Base-by-base conservation (phyloP, 2,888 invertebrate species). In the Hofmannophila pseudospretella region DNA sequence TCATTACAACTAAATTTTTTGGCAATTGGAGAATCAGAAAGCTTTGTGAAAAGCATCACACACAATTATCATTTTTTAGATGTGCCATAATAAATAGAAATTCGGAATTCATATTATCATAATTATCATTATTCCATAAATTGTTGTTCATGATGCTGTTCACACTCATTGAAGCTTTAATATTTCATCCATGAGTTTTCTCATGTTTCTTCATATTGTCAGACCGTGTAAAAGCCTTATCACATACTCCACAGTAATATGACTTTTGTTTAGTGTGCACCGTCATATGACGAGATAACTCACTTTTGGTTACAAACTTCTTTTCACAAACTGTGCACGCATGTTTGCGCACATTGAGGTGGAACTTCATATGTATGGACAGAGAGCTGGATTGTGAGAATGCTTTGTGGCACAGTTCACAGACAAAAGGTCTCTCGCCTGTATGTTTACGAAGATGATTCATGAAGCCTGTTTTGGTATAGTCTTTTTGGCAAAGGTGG, bases 161-260 rank as follows among this genome's bases (percentile, higher is more conserved):
- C 51, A 56, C 47, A 41, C 28, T 37, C 36, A 11, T 16, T 16
- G 16, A 16, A 16, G 16, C 16, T 16, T 16, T 16, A 4, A 22
- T n/a, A 23, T n/a, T 11, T 27, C 16, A 87, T 49, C 87, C 87
- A 70, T 88, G 88, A 52, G 88, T 88, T 67, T 88, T 88, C 57
- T 88, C 88, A 75, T 88, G 88, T 62, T 88, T 88, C 58, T 88
- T 88, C 88, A 88, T 88, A 47, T 88, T 88, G 47, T 88, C 88
- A 13, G 88, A 88, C 39, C 88, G 80, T 45, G 88, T 88, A 55
- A 88, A 88, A 31, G 88, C 88, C 61, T 88, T 88, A 55, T 88
- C 88, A 54, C 88, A 88, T 16, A 88, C 87, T 36, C 88, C 84
- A 58, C 88, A 88, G 49, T 88, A 88, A 47, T 88, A 88, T 1